A percentile compares a stretch with the other conserved stretches of the same genome.
These are phyloP conservation scores for Xiphophorus hellerii DNA, from an alignment of 2,113 vertebrate genomes.

Conservation along the genomic window DNA sequence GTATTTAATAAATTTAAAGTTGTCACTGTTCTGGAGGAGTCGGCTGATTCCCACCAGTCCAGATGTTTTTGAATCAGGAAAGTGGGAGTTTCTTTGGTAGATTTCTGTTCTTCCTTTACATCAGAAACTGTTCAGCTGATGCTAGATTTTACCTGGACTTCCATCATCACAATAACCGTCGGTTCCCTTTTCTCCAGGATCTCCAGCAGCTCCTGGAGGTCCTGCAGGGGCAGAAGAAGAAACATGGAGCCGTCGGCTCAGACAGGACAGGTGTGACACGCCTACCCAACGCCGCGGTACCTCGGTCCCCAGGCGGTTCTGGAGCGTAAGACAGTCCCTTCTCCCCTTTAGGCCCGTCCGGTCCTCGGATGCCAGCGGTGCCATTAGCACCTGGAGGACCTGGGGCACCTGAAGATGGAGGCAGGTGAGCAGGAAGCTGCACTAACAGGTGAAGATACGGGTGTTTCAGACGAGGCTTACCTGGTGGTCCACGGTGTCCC, in stretches of 20 bases:
- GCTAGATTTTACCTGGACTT: conserved; percentile 49
- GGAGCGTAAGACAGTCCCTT: conserved; percentile 54
- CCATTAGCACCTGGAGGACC: conserved; percentile 61
- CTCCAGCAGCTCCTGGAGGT: conserved; percentile 55
- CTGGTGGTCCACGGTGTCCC: conserved; percentile 66
- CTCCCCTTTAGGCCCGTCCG: conserved; percentile 70
- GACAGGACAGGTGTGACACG: not conserved
- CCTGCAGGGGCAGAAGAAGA: conserved; percentile 44
- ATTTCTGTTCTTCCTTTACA: too few relatives aligned
- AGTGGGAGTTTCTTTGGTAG: not conserved
- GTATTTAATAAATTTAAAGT: too few relatives aligned
- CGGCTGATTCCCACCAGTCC: too few relatives aligned
- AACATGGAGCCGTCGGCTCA: not conserved
- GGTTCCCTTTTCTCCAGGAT: conserved; percentile 69
- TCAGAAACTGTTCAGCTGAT: not conserved
- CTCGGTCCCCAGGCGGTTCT: conserved; percentile 59
- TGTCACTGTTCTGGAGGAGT: too few relatives aligned
- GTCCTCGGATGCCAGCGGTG: conserved; percentile 59
- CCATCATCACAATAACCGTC: conserved; percentile 66
- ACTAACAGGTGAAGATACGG: not conserved
- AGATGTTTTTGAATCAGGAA: too few relatives aligned
- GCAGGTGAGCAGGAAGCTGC: not conserved
- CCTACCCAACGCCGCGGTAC: conserved; percentile 35
- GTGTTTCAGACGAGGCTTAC: conserved; percentile 39
- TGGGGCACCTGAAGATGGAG: conserved; percentile 35